Conservation (phyloP, 2,888 invertebrate genomes). For the Cryptosula pallasiana region DNA sequence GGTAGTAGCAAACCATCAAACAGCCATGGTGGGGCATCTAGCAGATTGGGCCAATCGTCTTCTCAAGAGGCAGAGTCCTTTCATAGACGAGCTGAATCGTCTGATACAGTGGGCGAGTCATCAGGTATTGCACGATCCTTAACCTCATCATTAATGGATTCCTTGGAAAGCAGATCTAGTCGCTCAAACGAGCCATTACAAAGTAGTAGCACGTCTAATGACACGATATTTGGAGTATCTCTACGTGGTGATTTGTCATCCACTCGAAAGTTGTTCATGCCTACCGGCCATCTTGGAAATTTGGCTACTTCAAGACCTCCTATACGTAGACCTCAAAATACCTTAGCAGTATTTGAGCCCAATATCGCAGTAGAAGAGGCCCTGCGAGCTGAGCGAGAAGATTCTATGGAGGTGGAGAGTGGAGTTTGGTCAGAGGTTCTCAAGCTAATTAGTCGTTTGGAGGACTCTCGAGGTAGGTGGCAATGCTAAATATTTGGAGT, state of each 20-base stretch:
- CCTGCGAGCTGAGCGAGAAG: neutral
- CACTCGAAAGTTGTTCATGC: neutral
- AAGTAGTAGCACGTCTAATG: neutral
- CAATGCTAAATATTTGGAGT: too few species aligned
- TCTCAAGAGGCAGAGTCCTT: neutral
- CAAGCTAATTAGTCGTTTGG: neutral
- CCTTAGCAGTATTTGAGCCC: neutral
- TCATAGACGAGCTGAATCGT: neutral
- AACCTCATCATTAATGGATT: too few species aligned
- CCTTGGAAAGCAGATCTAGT: neutral
- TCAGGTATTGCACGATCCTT: too few species aligned
- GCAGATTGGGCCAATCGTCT: too few species aligned
- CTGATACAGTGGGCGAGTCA: neutral
- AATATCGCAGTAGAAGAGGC: neutral
- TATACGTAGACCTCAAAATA: neutral
- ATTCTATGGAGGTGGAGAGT: neutral
- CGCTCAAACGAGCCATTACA: neutral
- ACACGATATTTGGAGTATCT: slow-evolving; percentile 6
- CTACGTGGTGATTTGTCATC: neutral
- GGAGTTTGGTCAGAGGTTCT: neutral
- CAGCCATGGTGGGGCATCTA: too few species aligned
- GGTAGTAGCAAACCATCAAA: too few species aligned
- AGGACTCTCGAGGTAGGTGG: neutral
- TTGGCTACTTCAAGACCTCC: neutral
- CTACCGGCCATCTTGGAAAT: neutral